These are phyloP conservation scores for Parauchenoglanis ngamensis DNA, from an alignment of 2,797 vertebrate genomes.

Conservation along the genomic window DNA sequence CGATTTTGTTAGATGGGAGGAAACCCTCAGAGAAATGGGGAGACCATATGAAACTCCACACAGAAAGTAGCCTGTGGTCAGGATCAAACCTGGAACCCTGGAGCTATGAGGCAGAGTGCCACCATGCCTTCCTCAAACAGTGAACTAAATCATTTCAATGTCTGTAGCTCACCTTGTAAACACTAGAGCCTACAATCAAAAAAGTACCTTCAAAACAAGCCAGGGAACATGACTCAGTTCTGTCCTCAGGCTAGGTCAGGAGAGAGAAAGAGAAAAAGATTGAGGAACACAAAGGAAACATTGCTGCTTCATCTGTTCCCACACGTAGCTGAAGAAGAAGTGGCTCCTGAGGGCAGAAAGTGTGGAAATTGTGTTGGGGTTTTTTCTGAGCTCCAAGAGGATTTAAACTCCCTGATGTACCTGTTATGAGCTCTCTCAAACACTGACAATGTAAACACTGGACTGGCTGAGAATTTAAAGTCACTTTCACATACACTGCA, in stretches of 20 bases:
- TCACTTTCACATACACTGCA: conserved; percentile 16
- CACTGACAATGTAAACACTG: conserved; percentile 32
- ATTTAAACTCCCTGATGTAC: conserved; percentile 1
- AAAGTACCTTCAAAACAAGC: background rate
- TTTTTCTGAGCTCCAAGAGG: conserved; percentile 3
- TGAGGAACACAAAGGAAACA: background rate
- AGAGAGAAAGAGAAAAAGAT: background rate
- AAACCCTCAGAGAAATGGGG: background rate
- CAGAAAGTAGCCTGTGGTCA: background rate
- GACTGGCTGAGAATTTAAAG: conserved; percentile 7
- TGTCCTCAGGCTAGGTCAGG: conserved; percentile 4
- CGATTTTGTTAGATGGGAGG: background rate
- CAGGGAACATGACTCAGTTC: conserved; percentile 8
- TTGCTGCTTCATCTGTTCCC: conserved; percentile 4
- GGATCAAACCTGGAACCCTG: background rate
- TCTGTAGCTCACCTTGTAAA: background rate
- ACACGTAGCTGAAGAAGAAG: conserved; percentile 22
- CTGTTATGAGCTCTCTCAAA: background rate
- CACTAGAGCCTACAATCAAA: background rate
- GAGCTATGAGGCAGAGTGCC: background rate
- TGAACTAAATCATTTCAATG: background rate
- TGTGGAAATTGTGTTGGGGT: background rate
- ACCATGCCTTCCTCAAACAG: background rate
- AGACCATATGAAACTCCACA: background rate
- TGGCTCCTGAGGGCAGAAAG: conserved; percentile 7